Percentiles rank a stretch among this genome's conserved stretches.
These are phyloP conservation scores for Acheta domesticus DNA, from an alignment of 2,888 invertebrate genomes.

Conservation along the genomic window DNA sequence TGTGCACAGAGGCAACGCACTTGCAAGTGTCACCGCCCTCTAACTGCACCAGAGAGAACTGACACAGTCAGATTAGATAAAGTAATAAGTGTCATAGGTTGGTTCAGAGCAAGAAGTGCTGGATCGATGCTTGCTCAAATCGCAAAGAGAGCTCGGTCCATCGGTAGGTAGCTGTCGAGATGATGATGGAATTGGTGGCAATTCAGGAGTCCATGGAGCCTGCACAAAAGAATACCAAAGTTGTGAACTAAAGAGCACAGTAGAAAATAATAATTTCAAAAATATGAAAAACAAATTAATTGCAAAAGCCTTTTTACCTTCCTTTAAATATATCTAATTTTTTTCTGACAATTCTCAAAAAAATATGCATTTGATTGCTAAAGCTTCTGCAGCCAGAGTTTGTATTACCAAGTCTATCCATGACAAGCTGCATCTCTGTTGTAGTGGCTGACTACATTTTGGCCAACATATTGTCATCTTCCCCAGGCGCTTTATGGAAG, in stretches of 20 bases:
- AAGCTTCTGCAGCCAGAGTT: not conserved
- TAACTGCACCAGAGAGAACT: not conserved
- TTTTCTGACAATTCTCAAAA: not conserved
- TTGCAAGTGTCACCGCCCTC: slow-evolving; percentile 18
- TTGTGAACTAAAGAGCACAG: not conserved
- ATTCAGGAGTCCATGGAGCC: slow-evolving; percentile 58
- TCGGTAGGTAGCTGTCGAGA: slow-evolving; percentile 46
- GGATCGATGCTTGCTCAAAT: slow-evolving; percentile 31
- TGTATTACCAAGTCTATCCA: not conserved
- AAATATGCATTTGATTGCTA: not conserved
- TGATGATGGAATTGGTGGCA: slow-evolving; percentile 49
- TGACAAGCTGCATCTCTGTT: not conserved
- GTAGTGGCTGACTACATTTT: not conserved
- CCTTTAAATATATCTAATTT: not conserved
- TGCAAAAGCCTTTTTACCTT: not conserved
- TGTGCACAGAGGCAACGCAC: not conserved
- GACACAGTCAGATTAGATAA: slow-evolving; percentile 49
- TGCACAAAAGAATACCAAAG: slow-evolving; percentile 42
- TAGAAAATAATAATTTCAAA: not conserved
- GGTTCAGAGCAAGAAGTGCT: slow-evolving; percentile 55
- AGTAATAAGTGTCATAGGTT: slow-evolving; percentile 62
- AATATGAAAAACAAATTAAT: not conserved
- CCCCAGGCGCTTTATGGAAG: too few relatives aligned
- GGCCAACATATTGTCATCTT: not conserved
- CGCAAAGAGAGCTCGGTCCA: slow-evolving; percentile 45